These are phyloP conservation scores for Drosophila mojavensis DNA, from an alignment of 1,140 invertebrate species.

Conservation along the genomic window DNA sequence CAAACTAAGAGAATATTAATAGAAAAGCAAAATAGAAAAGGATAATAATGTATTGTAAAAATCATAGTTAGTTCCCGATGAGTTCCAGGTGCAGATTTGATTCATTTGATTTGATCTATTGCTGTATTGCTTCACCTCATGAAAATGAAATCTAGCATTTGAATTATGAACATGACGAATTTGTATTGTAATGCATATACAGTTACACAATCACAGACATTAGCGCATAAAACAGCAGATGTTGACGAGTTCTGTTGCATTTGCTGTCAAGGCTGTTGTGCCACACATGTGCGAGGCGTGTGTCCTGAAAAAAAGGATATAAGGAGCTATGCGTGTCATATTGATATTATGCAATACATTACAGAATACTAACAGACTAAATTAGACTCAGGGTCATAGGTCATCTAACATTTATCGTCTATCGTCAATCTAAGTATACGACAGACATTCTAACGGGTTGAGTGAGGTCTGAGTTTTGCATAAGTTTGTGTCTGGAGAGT, in stretches of 20 bases:
- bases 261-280: background rate
- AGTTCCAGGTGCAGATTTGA: too few species aligned
- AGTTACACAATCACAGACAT: background rate
- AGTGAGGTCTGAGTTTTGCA: constrained; percentile 10
- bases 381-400: constrained; percentile 40
- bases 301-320: constrained; percentile 45
- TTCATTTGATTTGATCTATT: too few species aligned
- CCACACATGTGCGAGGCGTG: constrained; percentile 53
- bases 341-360: constrained; percentile 29
- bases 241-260: background rate
- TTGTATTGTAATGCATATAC: too few species aligned
- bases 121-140: too few species aligned
- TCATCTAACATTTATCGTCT: background rate
- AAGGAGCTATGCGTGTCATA: constrained; percentile 27
- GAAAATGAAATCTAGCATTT: too few species aligned
- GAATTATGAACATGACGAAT: too few species aligned
- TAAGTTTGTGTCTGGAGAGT: constrained; percentile 13
- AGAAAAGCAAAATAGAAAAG: too few species aligned
- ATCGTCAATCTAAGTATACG: background rate
- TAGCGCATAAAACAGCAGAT: background rate
- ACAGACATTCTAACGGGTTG: constrained; percentile 33
- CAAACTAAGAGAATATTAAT: too few species aligned
- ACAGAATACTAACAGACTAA: background rate
- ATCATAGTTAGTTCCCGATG: too few species aligned
- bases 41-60: too few species aligned